phyloP scores from a whole-genome alignment of 2,888 invertebrate species.

The Steinernema carpocapsae region DNA sequence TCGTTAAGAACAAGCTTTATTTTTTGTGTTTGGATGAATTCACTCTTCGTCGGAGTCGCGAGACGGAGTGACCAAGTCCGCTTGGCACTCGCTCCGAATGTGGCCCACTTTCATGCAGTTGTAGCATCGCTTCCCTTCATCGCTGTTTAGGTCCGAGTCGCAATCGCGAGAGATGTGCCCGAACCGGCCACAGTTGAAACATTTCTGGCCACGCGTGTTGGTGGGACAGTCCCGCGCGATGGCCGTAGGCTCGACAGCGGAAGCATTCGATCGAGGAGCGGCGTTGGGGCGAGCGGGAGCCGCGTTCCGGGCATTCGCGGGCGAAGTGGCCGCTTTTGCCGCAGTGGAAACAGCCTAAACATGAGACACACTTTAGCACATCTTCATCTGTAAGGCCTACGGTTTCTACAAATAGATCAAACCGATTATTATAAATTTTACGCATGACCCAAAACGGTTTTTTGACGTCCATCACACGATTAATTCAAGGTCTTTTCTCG shows the following conservation, averaged over 20 bases:
- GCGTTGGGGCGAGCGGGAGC: conserved; percentile 27
- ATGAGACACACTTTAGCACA: too few relatives aligned
- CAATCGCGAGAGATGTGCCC: conserved; percentile 64
- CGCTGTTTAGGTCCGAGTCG: conserved; percentile 27
- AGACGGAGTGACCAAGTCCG: background rate
- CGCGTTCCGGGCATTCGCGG: conserved; percentile 56
- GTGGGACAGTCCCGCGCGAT: conserved; percentile 61
- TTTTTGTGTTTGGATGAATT: background rate
- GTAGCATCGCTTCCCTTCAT: conserved; percentile 80
- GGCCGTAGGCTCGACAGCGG: conserved; percentile 46
- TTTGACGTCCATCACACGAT: too few relatives aligned
- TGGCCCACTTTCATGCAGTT: conserved; percentile 91
- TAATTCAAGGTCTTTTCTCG: conserved; percentile 48
- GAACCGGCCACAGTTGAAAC: conserved; percentile 59
- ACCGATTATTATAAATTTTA: too few relatives aligned
- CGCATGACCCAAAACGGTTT: too few relatives aligned
- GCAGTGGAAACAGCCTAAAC: conserved; percentile 29
- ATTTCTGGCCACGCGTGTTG: conserved; percentile 49
- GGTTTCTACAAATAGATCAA: too few relatives aligned
- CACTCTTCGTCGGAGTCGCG: background rate
- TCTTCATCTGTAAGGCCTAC: too few relatives aligned
- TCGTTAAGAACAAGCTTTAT: background rate
- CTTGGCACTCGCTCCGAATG: conserved; percentile 78
- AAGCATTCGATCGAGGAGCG: conserved; percentile 28
- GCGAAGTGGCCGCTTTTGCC: conserved; percentile 56